These are phyloP conservation scores for Pyrrhura leucotis DNA, from an alignment of 2,797 vertebrate genomes.

Conservation along the genomic window DNA sequence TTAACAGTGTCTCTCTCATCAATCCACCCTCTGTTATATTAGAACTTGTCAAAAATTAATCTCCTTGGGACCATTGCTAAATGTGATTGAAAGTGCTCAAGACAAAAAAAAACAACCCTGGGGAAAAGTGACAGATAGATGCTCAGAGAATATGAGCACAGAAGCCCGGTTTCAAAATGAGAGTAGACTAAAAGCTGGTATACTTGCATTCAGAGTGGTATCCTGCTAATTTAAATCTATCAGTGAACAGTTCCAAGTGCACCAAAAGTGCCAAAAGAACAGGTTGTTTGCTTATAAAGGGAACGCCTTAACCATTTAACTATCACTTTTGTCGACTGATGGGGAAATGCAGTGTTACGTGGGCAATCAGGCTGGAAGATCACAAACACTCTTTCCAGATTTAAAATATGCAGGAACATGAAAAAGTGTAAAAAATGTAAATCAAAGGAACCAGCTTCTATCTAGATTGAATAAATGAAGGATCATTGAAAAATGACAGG, in stretches of 20 bases:
- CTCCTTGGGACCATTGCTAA: conserved; percentile 21
- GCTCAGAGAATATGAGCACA: conserved; percentile 28
- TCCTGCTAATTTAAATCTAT: conserved; percentile 57
- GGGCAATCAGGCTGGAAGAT: conserved; percentile 55
- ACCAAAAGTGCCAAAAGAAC: conserved; percentile 48
- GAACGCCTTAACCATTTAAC: conserved; percentile 50
- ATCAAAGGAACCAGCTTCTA: conserved; percentile 45
- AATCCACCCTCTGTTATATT: conserved; percentile 3
- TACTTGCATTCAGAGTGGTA: conserved; percentile 21
- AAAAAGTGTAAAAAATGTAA: conserved; percentile 65
- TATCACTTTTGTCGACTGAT: conserved; percentile 33
- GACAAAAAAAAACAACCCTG: background rate
- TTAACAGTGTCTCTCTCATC: conserved; percentile 16
- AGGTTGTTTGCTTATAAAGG: conserved; percentile 59
- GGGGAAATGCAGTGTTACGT: conserved; percentile 51
- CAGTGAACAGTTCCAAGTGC: conserved; percentile 52
- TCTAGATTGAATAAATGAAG: conserved; percentile 48
- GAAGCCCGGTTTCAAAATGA: conserved; percentile 22
- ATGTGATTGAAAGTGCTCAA: conserved; percentile 33
- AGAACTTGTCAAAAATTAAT: conserved; percentile 43
- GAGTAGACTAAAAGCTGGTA: conserved; percentile 51
- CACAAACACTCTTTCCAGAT: conserved; percentile 14
- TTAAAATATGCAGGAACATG: conserved; percentile 58
- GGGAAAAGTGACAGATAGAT: conserved; percentile 43
- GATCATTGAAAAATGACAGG: conserved; percentile 65